Base-by-base conservation (phyloP, 2,113 vertebrate species). In the Nesoenas mayeri region DNA sequence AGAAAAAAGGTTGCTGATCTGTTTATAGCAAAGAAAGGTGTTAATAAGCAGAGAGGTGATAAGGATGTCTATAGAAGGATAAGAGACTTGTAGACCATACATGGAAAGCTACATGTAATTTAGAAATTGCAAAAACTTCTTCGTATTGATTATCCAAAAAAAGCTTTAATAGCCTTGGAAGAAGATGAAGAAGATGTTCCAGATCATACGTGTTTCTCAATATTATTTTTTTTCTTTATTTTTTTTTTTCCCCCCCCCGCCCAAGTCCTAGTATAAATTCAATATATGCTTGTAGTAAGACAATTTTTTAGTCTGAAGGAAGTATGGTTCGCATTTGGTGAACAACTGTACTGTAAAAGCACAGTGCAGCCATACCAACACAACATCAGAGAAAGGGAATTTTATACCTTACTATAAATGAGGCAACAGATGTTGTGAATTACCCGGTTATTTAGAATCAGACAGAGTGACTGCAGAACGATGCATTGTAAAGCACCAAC, bases 51-150 rank as follows among this genome's bases (percentile, higher is more conserved):
- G 20, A 56, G 57, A 47, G 3, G 26, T 20, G 14, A 12, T n/a
- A 56, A 61, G 47, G 24, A 51, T 44, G 21, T 77, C 12, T 67
- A 4, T 0, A 0, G 16, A 28, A 1, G 2, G 0, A 6, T 42
- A 10, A 58, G 13, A 32, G 15, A 67, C 7, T 32, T 57, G 32
- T n/a, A 71, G 32, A 78, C 70, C 8, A 15, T 5, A 44, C 4
- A 70, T 2, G 5, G 9, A 72, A 5, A 88, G 9, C 7, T 72
- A 67, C 0, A 38, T 36, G 44, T 44, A 28, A 57, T 73, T 44
- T 29, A 62, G 25, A 78, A 86, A 42, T 31, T 44, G 21, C 9
- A 86, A 82, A 73, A 65, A 5, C 6, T 47, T 56, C 11, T 75
- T 14, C 62, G 28, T 54, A 11, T 28, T 54, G 7, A 34, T 54